Evolutionary conservation across 2,888 invertebrate species (phyloP), one percentile per base, ranked within the genome.

Genomic region (Drosophila atripex): DNA sequence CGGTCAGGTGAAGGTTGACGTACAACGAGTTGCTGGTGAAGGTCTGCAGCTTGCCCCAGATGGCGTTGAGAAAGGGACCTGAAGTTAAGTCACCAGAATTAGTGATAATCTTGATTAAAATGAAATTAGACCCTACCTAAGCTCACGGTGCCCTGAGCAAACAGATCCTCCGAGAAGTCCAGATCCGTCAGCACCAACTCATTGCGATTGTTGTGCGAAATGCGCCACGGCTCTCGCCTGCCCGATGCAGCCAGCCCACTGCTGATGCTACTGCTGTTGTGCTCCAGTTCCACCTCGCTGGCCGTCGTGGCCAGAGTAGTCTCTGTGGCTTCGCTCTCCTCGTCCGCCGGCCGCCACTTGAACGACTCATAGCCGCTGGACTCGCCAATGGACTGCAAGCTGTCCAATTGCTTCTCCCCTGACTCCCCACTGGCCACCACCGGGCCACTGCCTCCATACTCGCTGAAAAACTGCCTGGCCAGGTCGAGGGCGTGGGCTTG

Each of bases 1-100:
- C 96, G 4, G 98, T 98, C 73, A 98, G 93, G 83, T 97, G 95
- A 69, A 98, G 93, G 92, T 98, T 98, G 18, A 96, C 94, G 77
- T 95, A 95, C 66, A 98, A 93, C 46, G 96, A 96, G 82, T 97
- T 97, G 76, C 95, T 95, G 72, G 97, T 94, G 93, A 98, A 95
- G 55, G 94, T 94, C 88, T 97, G 97, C 45, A 97, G 92, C 91
- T 97, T 97, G 77, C 94, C 94, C 82, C 98, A 93, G 56, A 98
- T 91, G 66, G 95, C 94, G 84, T 95, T 95, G 72, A 99, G 92
- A 89, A 99, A 96, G 59, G 96, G 94, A 93, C 97, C 95, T 93
- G 90, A 7, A 35, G n/a, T n/a, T 0, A 7, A 35, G 1, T 6
- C n/a, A 35, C 6, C 2, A 35, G n/a, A 23, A 5, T 23, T 23